Evolutionary conservation across 2,888 invertebrate species (phyloP).

Genomic region (Chydorus sphaericus): DNA sequence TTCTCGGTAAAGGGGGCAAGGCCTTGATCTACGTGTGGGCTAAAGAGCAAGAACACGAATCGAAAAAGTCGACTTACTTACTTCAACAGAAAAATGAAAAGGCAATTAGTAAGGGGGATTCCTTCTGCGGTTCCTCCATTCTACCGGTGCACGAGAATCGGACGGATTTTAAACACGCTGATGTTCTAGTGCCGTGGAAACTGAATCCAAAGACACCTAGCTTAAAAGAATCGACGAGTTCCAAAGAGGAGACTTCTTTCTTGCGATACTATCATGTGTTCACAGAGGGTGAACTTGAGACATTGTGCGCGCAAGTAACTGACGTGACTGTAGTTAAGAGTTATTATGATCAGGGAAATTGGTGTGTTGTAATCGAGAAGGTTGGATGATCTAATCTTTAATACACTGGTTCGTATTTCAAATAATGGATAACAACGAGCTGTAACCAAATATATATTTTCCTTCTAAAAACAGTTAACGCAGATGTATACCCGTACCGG

Average conservation of each 20-base stretch:
- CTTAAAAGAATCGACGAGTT: constrained; percentile 25
- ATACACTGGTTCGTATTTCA: too few species aligned
- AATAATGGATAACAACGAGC: too few species aligned
- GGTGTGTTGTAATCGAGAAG: constrained; percentile 72
- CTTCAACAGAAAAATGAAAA: constrained; percentile 42
- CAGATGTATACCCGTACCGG: too few species aligned
- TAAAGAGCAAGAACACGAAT: constrained; percentile 59
- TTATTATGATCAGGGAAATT: constrained; percentile 94
- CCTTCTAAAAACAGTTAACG: too few species aligned
- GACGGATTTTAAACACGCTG: constrained; percentile 75
- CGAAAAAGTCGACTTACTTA: constrained; percentile 51
- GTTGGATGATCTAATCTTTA: constrained; percentile 20
- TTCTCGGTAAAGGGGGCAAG: constrained; percentile 53
- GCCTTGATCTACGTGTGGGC: constrained; percentile 95
- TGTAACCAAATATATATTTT: too few species aligned
- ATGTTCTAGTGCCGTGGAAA: constrained; percentile 93
- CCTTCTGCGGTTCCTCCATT: constrained; percentile 16
- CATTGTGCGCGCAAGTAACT: constrained; percentile 41
- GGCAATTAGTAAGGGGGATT: constrained; percentile 24
- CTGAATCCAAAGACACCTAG: constrained; percentile 34
- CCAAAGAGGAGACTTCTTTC: constrained; percentile 34
- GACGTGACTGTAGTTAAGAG: constrained; percentile 41
- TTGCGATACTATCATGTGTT: constrained; percentile 90
- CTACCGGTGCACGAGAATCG: constrained; percentile 79
- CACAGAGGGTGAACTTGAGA: constrained; percentile 60